Conservation (phyloP, 2,888 invertebrate species). For the Drosophila greeni region DNA sequence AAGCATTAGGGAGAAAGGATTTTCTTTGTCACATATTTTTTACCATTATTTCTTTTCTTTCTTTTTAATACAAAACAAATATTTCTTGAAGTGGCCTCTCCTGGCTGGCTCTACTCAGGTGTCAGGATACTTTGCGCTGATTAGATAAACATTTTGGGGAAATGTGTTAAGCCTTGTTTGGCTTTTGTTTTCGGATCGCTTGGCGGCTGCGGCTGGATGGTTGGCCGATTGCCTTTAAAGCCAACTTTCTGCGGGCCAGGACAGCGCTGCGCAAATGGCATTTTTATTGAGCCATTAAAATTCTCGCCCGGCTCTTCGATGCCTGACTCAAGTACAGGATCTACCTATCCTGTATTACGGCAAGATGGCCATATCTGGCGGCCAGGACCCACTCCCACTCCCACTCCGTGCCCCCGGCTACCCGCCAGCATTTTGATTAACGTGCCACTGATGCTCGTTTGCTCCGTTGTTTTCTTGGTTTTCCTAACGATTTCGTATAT, state of each 20-base stretch:
- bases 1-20: too few relatives aligned
- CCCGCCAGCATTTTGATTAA: constrained; percentile 76
- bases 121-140: constrained; percentile 77
- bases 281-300: constrained; percentile 79
- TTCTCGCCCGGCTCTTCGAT: constrained; percentile 52
- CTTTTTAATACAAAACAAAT: not conserved
- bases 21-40: not conserved
- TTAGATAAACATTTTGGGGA: constrained; percentile 77
- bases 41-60: too few relatives aligned
- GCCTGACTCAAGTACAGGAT: constrained; percentile 56
- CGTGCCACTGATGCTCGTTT: constrained; percentile 62
- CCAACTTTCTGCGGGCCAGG: constrained; percentile 58
- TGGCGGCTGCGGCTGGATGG: constrained; percentile 7
- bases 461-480: constrained; percentile 42
- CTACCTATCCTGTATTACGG: constrained; percentile 20
- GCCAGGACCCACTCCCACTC: constrained; percentile 26
- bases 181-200: constrained; percentile 59
- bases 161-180: constrained; percentile 74
- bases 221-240: constrained; percentile 53
- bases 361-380: constrained; percentile 51
- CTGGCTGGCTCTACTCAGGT: constrained; percentile 67
- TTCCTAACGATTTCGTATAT: constrained; percentile 18
- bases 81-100: constrained; percentile 16
- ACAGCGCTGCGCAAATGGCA: constrained; percentile 75
- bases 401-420: constrained; percentile 9